Evolutionary conservation across 1,140 invertebrate genomes (phyloP).

Genomic region (Epicauta chinensis): DNA sequence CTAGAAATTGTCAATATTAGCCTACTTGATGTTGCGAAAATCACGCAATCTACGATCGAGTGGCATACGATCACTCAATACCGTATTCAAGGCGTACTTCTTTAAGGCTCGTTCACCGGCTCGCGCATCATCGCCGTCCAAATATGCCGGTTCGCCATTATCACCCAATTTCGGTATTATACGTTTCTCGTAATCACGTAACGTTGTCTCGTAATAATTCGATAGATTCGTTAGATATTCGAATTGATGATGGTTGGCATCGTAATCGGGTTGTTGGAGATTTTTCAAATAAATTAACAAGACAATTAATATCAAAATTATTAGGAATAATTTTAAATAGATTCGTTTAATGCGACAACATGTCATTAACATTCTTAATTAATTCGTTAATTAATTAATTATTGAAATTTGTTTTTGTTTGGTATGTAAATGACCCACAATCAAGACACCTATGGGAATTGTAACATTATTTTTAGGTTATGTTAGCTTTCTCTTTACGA

Average conservation of each 20-base stretch:
- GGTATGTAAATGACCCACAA: too few relatives aligned
- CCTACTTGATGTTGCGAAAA: conserved; percentile 35
- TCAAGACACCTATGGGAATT: too few relatives aligned
- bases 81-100: conserved; percentile 75
- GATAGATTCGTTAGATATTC: conserved; percentile 2
- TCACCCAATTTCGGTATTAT: conserved; percentile 53
- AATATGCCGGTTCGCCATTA: conserved; percentile 53
- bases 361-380: conserved; percentile 28
- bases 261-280: conserved; percentile 12
- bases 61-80: conserved; percentile 74
- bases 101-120: conserved; percentile 60
- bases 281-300: conserved; percentile 18
- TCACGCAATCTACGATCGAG: conserved; percentile 56
- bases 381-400: too few relatives aligned
- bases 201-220: conserved; percentile 14
- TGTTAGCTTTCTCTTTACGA: too few relatives aligned
- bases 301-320: conserved; percentile 18
- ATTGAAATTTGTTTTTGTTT: too few relatives aligned
- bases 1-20: conserved; percentile 3
- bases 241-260: neutral
- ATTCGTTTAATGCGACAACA: conserved; percentile 28
- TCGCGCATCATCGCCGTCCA: conserved; percentile 51
- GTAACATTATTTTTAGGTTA: too few relatives aligned
- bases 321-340: conserved; percentile 18
- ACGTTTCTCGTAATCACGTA: conserved; percentile 38